Percentiles rank a stretch among this genome's conserved stretches.
Conservation (phyloP, 2,888 invertebrate species). For the Hipparchia semele region DNA sequence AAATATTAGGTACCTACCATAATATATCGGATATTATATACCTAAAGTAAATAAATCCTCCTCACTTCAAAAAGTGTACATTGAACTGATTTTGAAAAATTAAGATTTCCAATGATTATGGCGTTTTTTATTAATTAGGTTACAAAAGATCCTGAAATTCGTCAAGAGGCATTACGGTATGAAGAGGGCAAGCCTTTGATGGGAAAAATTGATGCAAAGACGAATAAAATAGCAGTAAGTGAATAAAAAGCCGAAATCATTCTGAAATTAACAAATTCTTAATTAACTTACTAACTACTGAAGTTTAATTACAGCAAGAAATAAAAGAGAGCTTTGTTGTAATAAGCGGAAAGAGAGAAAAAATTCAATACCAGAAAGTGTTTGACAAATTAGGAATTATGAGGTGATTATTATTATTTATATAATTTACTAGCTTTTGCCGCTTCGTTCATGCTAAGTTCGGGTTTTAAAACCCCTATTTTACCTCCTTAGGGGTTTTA, state of each 20-base stretch:
- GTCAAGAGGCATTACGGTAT: conserved; percentile 49
- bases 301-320: conserved; percentile 63
- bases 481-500: too few relatives aligned
- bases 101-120: background rate
- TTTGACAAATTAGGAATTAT: conserved; percentile 67
- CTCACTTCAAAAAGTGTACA: too few relatives aligned
- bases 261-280: background rate
- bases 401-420: conserved; percentile 58
- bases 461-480: too few relatives aligned
- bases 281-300: background rate
- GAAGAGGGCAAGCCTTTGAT: conserved; percentile 66
- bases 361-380: conserved; percentile 52
- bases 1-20: too few relatives aligned
- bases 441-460: too few relatives aligned
- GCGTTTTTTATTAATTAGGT: conserved; percentile 46
- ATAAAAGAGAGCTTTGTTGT: conserved; percentile 76
- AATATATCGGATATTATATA: too few relatives aligned
- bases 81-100: too few relatives aligned
- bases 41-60: too few relatives aligned
- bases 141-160: conserved; percentile 54
- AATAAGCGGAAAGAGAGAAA: conserved; percentile 52
- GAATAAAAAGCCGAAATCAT: conserved; percentile 22
- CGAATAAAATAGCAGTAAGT: conserved; percentile 70
- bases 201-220: conserved; percentile 65
- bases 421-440: too few relatives aligned